Evolutionary conservation across 2,113 vertebrate species (phyloP).

Genomic region (Urocitellus parryii): DNA sequence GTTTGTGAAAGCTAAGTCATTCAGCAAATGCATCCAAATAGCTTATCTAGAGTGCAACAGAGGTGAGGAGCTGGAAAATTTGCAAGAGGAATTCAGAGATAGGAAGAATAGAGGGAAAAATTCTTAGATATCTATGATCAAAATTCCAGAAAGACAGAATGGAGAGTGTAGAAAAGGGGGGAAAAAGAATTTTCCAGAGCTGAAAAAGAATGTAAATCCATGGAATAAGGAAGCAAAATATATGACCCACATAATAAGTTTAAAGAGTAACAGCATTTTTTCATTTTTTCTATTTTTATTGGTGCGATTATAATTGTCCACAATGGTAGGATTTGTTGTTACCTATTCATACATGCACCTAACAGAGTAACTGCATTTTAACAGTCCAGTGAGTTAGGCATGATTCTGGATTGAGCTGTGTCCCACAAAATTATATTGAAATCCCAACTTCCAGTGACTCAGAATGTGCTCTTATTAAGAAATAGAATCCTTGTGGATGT

Average conservation of each 20-base stretch:
- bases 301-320: too few relatives aligned
- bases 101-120: neutral
- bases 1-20: neutral
- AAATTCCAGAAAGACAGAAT: neutral
- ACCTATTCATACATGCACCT: too few relatives aligned
- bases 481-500: neutral
- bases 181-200: neutral
- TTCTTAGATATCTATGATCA: neutral
- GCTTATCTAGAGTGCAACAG: neutral
- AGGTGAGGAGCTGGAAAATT: neutral
- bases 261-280: neutral
- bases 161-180: neutral
- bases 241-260: neutral
- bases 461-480: neutral
- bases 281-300: too few relatives aligned
- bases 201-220: neutral
- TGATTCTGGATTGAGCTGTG: neutral
- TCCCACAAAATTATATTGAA: neutral
- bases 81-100: neutral
- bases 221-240: neutral
- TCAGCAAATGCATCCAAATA: neutral
- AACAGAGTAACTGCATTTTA: neutral
- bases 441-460: neutral
- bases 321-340: too few relatives aligned
- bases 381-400: neutral